Conservation (phyloP, 2,888 invertebrate species). For the Actias luna region DNA sequence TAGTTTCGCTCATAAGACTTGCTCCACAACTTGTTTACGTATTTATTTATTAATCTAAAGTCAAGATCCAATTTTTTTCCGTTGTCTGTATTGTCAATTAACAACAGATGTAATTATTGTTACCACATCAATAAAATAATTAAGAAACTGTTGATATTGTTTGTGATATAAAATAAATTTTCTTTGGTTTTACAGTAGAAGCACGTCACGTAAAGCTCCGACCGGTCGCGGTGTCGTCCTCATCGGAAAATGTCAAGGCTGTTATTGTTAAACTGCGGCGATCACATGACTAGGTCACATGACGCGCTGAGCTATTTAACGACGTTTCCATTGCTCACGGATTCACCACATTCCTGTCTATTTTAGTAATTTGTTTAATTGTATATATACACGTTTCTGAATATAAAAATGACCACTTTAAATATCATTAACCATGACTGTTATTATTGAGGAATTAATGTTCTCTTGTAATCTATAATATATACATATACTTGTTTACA, state of each 20-base stretch:
- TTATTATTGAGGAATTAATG: neutral
- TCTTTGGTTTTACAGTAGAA: slow-evolving; percentile 29
- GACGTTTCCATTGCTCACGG: slow-evolving; percentile 20
- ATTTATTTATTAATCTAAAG: too few species aligned
- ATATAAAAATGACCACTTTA: neutral
- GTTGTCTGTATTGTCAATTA: too few species aligned
- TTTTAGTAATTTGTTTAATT: slow-evolving; percentile 2
- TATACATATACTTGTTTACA: neutral
- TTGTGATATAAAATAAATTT: neutral
- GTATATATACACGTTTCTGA: neutral
- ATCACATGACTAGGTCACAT: slow-evolving; percentile 50
- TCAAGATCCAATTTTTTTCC: too few species aligned
- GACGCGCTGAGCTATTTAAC: slow-evolving; percentile 24
- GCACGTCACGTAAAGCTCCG: slow-evolving; percentile 36
- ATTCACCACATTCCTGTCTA: slow-evolving; percentile 8
- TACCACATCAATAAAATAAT: neutral
- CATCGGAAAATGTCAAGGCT: slow-evolving; percentile 55
- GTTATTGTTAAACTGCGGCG: slow-evolving; percentile 40
- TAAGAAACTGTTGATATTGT: neutral
- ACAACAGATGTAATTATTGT: neutral
- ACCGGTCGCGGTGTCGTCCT: slow-evolving; percentile 49
- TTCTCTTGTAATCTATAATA: neutral
- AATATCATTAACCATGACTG: neutral
- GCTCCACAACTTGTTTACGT: too few species aligned
- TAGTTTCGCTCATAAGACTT: too few species aligned